Evolutionary conservation across 2,797 vertebrate species (phyloP), one percentile per base, ranked within the genome.

Genomic region (Chelonia mydas): DNA sequence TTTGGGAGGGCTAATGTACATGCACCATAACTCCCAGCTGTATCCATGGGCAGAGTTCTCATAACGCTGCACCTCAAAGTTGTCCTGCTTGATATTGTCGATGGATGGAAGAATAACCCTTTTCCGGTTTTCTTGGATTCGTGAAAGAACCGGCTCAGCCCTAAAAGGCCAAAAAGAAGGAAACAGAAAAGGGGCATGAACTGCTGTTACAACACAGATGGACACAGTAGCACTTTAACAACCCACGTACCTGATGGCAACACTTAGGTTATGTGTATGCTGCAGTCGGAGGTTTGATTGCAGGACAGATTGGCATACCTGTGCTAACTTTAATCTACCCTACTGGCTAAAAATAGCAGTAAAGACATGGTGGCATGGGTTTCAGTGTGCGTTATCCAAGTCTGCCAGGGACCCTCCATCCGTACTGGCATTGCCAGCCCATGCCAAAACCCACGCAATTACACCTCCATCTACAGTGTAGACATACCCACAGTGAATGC

Each of bases 1-100:
- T 95, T 99, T 99, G 2, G 99, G 99, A 1, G 99, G 99, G 96
- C 98, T 99, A 98, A 99, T 99, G 97, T 99, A 99, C 99, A 99
- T 99, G 98, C 99, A 99, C 99, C 99, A 99, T 81, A 99, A 98
- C 98, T 99, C 99, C 99, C 99, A 99, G 98, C 99, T 99, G 98
- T 99, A 99, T 61, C 99, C 99, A 0, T 99, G 99, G 6, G 98
- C 99, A 0, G 99, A 99, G 98, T 99, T 99, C 98, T 99, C 99
- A 0, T 99, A 99, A 41, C 99, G 99, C 97, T 99, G 99, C 97
- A 99, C 98, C 97, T 99, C 99, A 0, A 99, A 99, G 2, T 98
- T 99, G 92, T 99, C 99, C 72, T 99, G 99, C 92, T 99, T 99
- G 98, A 99, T 99, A 98, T 99, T 99, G 98, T 99, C 99, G 7